A percentile compares a stretch with the other conserved stretches of the same genome.
Conservation (phyloP, 1,140 invertebrate genomes). For the Drosophila miranda region DNA sequence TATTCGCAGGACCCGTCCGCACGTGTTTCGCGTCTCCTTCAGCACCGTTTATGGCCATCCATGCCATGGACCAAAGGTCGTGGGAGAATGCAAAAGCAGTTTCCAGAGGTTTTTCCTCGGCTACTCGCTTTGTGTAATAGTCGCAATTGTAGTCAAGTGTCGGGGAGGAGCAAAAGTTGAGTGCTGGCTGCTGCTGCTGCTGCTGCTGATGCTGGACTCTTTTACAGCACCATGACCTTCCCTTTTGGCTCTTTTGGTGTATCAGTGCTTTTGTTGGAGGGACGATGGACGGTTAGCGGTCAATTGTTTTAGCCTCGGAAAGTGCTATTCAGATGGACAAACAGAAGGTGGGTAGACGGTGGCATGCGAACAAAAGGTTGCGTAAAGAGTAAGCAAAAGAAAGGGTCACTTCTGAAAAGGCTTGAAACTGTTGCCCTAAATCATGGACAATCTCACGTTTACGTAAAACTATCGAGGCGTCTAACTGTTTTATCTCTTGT, state of each 20-base stretch:
- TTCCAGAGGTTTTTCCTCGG: conserved; percentile 15
- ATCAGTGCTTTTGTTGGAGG: too few relatives aligned
- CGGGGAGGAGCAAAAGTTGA: conserved; percentile 30
- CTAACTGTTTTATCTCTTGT: too few relatives aligned
- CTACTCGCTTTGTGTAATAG: conserved; percentile 41
- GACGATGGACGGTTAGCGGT: conserved; percentile 26
- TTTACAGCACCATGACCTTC: not conserved
- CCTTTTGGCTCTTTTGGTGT: not conserved
- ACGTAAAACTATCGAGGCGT: too few relatives aligned
- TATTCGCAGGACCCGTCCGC: conserved; percentile 17
- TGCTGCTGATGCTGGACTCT: not conserved
- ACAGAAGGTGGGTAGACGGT: too few relatives aligned
- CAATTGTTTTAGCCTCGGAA: conserved; percentile 41
- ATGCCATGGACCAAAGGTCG: not conserved
- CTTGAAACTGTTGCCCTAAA: too few relatives aligned
- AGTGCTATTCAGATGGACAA: too few relatives aligned
- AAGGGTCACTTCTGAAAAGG: too few relatives aligned
- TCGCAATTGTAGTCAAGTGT: conserved; percentile 56
- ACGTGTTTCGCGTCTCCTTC: conserved; percentile 43
- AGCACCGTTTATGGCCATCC: conserved; percentile 46
- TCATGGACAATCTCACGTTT: too few relatives aligned
- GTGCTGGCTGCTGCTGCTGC: conserved; percentile 15
- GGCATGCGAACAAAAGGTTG: too few relatives aligned
- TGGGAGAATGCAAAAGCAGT: conserved; percentile 5
- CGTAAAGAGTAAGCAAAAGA: too few relatives aligned